Evolutionary conservation across 1,140 invertebrate species (phyloP).

Genomic region (Luehdorfia chinensis): DNA sequence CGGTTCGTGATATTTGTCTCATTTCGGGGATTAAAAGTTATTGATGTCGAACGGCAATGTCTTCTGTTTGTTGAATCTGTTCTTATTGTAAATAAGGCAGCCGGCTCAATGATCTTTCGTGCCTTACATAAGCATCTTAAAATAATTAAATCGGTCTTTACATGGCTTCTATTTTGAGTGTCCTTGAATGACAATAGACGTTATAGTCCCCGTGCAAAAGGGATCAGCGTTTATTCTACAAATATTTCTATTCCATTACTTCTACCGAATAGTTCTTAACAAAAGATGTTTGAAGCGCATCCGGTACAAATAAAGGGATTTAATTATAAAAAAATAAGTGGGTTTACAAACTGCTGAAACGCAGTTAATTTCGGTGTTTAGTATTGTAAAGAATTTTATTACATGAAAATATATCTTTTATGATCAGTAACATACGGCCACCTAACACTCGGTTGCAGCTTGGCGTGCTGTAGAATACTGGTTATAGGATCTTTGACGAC

Average conservation of each 20-base stretch:
- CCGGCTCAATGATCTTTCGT: constrained; percentile 48
- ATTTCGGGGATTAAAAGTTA: constrained; percentile 71
- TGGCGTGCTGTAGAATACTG: too few species aligned
- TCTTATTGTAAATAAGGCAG: constrained; percentile 64
- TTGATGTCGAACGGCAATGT: constrained; percentile 52
- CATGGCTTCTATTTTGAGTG: constrained; percentile 51
- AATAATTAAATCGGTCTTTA: constrained; percentile 59
- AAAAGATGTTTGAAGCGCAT: constrained; percentile 48
- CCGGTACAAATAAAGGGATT: constrained; percentile 35
- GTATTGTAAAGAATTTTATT: too few species aligned
- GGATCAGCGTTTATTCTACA: constrained; percentile 48
- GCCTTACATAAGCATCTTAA: constrained; percentile 40
- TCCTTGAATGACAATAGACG: constrained; percentile 64
- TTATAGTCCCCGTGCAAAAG: constrained; percentile 38
- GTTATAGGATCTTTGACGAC: too few species aligned
- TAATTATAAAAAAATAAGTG: too few species aligned
- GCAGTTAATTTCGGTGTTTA: too few species aligned
- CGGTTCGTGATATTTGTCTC: constrained; percentile 72
- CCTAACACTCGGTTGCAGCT: too few species aligned
- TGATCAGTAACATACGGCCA: too few species aligned
- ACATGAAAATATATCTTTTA: too few species aligned
- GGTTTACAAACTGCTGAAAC: too few species aligned
- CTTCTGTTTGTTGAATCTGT: constrained; percentile 64
- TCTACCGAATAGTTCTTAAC: constrained; percentile 31
- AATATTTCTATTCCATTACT: constrained; percentile 49